Evolutionary conservation across 1,140 invertebrate genomes (phyloP).

Genomic region (Schlechtendalia chinensis): DNA sequence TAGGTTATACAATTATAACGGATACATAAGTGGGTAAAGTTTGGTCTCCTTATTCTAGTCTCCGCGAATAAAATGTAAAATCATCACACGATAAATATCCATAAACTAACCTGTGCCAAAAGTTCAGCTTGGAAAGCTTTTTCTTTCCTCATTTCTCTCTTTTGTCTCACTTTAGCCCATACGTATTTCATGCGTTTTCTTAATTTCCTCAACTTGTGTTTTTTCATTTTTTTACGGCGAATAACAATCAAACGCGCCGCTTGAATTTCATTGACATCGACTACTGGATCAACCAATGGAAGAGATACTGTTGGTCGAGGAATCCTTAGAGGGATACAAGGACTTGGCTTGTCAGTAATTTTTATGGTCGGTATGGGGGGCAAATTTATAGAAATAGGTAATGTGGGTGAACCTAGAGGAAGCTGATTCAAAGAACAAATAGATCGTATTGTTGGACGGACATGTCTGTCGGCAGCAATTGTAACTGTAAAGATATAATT

Average conservation of each 20-base stretch:
- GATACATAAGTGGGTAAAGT: no score
- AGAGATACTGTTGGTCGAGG: slow-evolving; percentile 14
- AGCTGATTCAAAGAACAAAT: slow-evolving; percentile 8
- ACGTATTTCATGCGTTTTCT: slow-evolving; percentile 74
- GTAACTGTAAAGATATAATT: slow-evolving; percentile 15
- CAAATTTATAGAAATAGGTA: slow-evolving; percentile 38
- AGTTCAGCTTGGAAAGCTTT: slow-evolving; percentile 67
- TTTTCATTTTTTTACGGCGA: slow-evolving; percentile 79
- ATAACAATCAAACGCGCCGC: slow-evolving; percentile 75
- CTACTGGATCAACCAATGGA: slow-evolving; percentile 20
- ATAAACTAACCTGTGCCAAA: slow-evolving; percentile 21
- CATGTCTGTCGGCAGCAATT: slow-evolving; percentile 25
- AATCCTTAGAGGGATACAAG: slow-evolving; percentile 25
- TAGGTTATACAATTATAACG: no score
- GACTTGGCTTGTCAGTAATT: slow-evolving; percentile 24
- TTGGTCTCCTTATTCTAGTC: no score
- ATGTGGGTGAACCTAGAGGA: background rate
- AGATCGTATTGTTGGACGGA: background rate
- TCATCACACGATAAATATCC: no score
- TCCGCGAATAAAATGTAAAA: no score
- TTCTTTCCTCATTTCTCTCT: slow-evolving; percentile 70
- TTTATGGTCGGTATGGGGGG: background rate
- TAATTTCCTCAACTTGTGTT: slow-evolving; percentile 77
- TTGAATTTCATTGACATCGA: slow-evolving; percentile 60
- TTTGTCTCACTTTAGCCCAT: slow-evolving; percentile 69